Evolutionary conservation across 1,140 invertebrate genomes (phyloP).

Genomic region (Anthonomus grandis): DNA sequence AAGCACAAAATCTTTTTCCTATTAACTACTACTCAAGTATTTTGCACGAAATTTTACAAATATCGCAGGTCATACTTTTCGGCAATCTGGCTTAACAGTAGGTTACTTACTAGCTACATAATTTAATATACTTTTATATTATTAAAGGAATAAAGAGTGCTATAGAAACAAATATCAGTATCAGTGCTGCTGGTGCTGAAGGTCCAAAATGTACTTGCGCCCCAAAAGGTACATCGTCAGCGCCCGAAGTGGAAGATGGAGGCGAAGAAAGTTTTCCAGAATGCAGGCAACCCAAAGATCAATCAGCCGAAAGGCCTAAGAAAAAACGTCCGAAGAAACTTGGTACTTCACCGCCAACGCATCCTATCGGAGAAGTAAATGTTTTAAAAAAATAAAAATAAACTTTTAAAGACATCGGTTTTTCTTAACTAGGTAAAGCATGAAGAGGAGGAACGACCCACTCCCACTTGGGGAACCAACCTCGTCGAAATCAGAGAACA

Average conservation of each 20-base stretch:
- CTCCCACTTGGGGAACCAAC: conserved; percentile 46
- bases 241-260: conserved; percentile 23
- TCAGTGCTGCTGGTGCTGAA: background rate
- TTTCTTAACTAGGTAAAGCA: no score
- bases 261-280: conserved; percentile 1
- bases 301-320: conserved; percentile 12
- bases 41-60: no score
- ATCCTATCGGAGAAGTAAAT: conserved; percentile 23
- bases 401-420: no score
- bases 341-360: conserved; percentile 24
- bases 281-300: background rate
- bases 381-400: no score
- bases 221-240: conserved; percentile 14
- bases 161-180: conserved; percentile 19
- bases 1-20: no score
- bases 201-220: conserved; percentile 11
- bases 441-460: conserved; percentile 31
- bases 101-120: no score
- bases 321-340: conserved; percentile 20
- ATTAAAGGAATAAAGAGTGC: conserved; percentile 27
- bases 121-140: no score
- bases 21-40: no score
- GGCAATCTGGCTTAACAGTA: no score
- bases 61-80: no score
- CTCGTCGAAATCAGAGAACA: conserved; percentile 35